Evolutionary conservation across 37 sponge, comb jelly and placozoan genomes (phyloP).

Genomic region (Chondrosia reniformis): DNA sequence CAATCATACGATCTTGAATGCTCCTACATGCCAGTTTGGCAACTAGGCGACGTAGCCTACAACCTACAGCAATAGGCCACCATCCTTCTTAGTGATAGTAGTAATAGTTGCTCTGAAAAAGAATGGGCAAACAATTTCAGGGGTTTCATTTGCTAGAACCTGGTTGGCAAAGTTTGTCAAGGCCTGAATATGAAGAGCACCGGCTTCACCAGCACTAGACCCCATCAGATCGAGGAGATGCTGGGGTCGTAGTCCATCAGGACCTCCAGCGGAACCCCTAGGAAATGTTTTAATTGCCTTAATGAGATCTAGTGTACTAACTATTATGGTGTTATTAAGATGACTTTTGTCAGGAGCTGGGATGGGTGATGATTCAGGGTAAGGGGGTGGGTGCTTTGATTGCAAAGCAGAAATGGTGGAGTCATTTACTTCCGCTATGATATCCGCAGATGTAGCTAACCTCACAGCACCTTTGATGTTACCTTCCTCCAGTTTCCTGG

Average conservation of each 20-base stretch:
- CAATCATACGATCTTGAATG: neutral
- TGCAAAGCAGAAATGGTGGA: constrained; percentile 1
- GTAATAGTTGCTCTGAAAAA: constrained; percentile 41
- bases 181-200: neutral
- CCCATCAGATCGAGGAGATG: constrained; percentile 35
- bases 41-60: constrained; percentile 29
- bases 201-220: constrained; percentile 9
- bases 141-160: constrained; percentile 19
- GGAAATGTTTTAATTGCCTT: constrained; percentile 26
- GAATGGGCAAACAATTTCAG: constrained; percentile 18
- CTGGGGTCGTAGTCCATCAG: constrained; percentile 39
- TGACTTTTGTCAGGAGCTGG: neutral
- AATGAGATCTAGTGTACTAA: neutral
- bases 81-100: constrained; percentile 34
- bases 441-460: neutral
- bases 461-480: neutral
- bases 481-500: constrained; percentile 12
- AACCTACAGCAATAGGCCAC: constrained; percentile 52
- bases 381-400: neutral
- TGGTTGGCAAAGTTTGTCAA: constrained; percentile 24
- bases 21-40: constrained; percentile 22
- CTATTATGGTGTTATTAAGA: neutral
- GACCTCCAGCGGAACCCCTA: constrained; percentile 38
- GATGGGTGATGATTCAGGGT: neutral
- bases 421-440: neutral